Percentiles rank a stretch among this genome's conserved stretches.
Evolutionary conservation across 2,888 invertebrate genomes (phyloP).

Genomic region (Julus scandinavius): DNA sequence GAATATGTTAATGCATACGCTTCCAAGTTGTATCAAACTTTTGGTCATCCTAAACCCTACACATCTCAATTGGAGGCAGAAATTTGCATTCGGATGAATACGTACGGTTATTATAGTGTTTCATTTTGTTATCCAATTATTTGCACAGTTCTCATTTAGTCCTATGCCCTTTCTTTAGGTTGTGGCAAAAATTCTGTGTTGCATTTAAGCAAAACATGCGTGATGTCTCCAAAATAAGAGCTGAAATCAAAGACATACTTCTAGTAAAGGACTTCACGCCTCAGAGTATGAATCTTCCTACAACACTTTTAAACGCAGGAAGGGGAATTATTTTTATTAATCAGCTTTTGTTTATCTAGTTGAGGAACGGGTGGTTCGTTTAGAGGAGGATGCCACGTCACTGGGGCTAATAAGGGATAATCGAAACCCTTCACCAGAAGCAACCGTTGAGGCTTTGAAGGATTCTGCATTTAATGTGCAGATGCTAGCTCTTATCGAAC

Average conservation of each 20-base stretch:
- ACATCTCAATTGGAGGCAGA: slow-evolving; percentile 17
- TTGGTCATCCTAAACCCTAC: slow-evolving; percentile 48
- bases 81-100: not conserved
- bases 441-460: not conserved
- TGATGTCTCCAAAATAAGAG: not conserved
- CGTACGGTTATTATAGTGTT: slow-evolving; percentile 7
- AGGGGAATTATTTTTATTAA: not conserved
- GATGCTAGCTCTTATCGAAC: slow-evolving; percentile 37
- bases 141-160: not conserved
- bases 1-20: slow-evolving; percentile 44
- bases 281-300: not conserved
- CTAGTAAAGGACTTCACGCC: not conserved
- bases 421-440: not conserved
- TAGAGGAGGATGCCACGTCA: not conserved
- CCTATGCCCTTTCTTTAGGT: not conserved
- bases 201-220: not conserved
- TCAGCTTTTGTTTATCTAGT: not conserved
- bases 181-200: slow-evolving; percentile 28
- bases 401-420: not conserved
- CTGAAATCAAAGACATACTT: not conserved
- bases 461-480: not conserved
- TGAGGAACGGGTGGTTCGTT: not conserved
- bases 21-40: slow-evolving; percentile 17
- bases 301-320: not conserved
- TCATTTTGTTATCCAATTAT: not conserved